Evolutionary conservation across 2,113 vertebrate genomes (phyloP).

Genomic region (Tor tambroides): DNA sequence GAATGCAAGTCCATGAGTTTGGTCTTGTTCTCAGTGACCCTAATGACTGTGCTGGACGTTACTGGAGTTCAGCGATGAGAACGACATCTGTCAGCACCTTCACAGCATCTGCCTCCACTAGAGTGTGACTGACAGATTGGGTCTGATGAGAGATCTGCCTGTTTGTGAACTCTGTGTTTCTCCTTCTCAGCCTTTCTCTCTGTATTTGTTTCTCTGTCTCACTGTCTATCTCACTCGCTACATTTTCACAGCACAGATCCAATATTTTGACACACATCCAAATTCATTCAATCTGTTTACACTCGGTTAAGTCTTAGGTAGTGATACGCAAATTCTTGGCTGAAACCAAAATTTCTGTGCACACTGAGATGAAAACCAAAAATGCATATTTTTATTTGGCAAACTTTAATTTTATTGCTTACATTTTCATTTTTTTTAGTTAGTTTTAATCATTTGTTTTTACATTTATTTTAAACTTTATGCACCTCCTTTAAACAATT

Average conservation of each 20-base stretch:
- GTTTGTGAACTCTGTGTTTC: not conserved
- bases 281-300: not conserved
- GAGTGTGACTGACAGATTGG: slow-evolving; percentile 2
- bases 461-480: too few relatives aligned
- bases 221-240: not conserved
- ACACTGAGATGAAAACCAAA: not conserved
- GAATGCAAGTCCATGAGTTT: not conserved
- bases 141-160: not conserved
- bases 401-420: too few relatives aligned
- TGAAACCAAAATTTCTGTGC: not conserved
- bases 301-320: not conserved
- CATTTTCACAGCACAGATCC: not conserved
- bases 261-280: not conserved
- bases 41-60: not conserved
- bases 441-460: too few relatives aligned
- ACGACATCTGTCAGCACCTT: slow-evolving; percentile 28
- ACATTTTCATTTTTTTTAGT: too few relatives aligned
- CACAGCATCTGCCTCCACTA: slow-evolving; percentile 8
- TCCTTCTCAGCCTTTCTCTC: not conserved
- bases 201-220: not conserved
- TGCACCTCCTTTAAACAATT: not conserved
- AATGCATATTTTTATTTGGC: too few relatives aligned
- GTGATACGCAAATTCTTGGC: not conserved
- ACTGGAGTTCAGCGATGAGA: not conserved
- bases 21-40: not conserved